These are phyloP conservation scores for Pipistrellus kuhlii DNA, from an alignment of 2,797 vertebrate genomes.

Conservation along the genomic window DNA sequence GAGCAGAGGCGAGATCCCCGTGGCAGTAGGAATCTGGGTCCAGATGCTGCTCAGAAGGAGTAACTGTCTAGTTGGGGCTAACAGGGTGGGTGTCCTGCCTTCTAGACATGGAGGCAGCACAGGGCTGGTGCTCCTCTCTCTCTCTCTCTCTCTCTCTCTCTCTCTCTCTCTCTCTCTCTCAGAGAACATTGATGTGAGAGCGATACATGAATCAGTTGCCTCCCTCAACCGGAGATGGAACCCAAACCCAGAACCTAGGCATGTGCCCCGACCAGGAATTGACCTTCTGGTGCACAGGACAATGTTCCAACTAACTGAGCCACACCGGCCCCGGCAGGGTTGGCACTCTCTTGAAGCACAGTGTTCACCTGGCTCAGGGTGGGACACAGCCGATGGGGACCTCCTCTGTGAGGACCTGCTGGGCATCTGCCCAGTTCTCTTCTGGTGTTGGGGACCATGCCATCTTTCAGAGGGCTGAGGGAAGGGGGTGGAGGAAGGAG, in stretches of 20 bases:
- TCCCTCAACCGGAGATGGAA: not conserved
- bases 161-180: too few species aligned
- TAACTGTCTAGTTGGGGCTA: not conserved
- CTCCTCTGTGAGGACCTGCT: not conserved
- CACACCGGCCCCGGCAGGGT: not conserved
- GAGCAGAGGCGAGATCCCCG: not conserved
- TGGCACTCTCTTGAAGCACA: not conserved
- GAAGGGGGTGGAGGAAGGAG: not conserved
- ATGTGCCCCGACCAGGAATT: not conserved
- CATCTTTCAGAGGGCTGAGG: not conserved
- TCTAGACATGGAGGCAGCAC: not conserved
- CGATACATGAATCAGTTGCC: not conserved
- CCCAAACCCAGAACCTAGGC: not conserved
- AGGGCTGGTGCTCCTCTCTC: not conserved
- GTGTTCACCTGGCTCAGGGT: fast-evolving
- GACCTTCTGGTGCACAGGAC: not conserved
- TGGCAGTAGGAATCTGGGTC: not conserved
- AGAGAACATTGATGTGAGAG: not conserved
- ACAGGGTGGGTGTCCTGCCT: not conserved
- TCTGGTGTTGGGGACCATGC: not conserved
- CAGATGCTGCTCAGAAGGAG: not conserved
- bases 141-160: too few species aligned
- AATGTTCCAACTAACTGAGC: not conserved
- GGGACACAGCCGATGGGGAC: not conserved
- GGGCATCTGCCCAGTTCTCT: not conserved